Evolutionary conservation across 2,113 vertebrate species (phyloP).

Genomic region (Tragulus kanchil): DNA sequence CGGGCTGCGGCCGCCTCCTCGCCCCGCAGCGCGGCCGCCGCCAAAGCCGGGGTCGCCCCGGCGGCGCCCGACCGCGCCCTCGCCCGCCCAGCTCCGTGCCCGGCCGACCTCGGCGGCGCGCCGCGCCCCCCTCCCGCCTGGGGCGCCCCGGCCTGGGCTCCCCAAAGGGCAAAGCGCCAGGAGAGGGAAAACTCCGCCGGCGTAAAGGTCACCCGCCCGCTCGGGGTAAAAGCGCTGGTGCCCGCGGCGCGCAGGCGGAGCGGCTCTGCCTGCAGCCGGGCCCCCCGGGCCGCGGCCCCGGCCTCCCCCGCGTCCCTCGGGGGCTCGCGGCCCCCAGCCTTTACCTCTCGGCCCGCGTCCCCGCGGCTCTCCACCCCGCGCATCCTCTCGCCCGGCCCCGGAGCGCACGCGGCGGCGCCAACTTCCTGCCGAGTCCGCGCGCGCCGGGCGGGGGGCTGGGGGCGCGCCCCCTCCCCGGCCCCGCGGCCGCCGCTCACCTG

Average conservation of each 20-base stretch:
- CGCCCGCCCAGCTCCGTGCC: too few species aligned
- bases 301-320: background rate
- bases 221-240: background rate
- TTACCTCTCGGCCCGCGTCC: slow-evolving; percentile 57
- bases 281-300: background rate
- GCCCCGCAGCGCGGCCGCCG: too few species aligned
- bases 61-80: too few species aligned
- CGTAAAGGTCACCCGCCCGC: slow-evolving; percentile 72
- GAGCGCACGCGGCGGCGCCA: slow-evolving; percentile 59
- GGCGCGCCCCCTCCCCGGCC: background rate
- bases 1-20: too few species aligned
- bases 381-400: slow-evolving; percentile 71
- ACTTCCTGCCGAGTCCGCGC: slow-evolving; percentile 78
- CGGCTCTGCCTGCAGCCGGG: too few species aligned
- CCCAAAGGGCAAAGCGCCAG: background rate
- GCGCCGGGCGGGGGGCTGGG: background rate
- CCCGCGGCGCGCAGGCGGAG: too few species aligned
- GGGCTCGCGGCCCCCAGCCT: background rate
- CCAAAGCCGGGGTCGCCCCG: too few species aligned
- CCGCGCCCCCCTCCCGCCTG: background rate
- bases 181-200: slow-evolving; percentile 29
- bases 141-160: background rate
- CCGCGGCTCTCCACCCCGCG: slow-evolving; percentile 56
- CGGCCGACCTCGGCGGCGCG: too few species aligned
- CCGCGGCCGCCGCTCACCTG: slow-evolving; percentile 87